Base-by-base conservation (phyloP, 1,140 invertebrate species). In the Heliconius nattereri region DNA sequence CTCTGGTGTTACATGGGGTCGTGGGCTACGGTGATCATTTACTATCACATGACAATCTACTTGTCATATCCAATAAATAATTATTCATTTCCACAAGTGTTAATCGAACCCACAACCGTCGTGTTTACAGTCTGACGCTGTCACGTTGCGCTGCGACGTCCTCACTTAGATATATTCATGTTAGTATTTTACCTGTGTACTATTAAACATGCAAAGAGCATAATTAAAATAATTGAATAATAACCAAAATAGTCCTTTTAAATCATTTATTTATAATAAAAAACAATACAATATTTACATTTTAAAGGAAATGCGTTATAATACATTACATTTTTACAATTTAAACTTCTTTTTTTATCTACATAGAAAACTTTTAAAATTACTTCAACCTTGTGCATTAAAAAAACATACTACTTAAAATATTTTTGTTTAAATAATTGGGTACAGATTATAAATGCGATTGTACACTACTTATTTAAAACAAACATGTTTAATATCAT, bases 211-310 rank as follows among this genome's bases (percentile, higher is more conserved):
- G 7, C 19, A 52, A 19, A 52, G 49, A 52, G 19, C 1, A 52
- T 52, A 1, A 52, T 20, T 20, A 71, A 71, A 71, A 71, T 32
- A 35, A 13, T 19, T 16, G 11, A 71, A 35, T 16, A 26, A 52
- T 11, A 57, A 35, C 11, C 23, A 32, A 23, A 57, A 57, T 7
- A 23, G 19, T 54, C 5, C 45, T 37, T 73, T 73, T 54, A 52
- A 26, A 40, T 35, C 73, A 78, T 78, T 73, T 73, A 78, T 78
- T 78, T 35, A 73, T 26, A 78, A 78, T 37, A 73, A 57, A 49
- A 73, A 40, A 40, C 72, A 66, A 29, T 78, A 78, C 49, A 73
- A 40, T 78, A 78, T 78, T 57, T 78, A 78, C 71, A 73, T 23
- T 40, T 66, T 26, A 66, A 66, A 29, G 26, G n/a, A 70, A 76